Percentiles rank a stretch among this genome's conserved stretches.
These are phyloP conservation scores for Cerastoderma edule DNA, from an alignment of 2,888 invertebrate species.

Conservation along the genomic window DNA sequence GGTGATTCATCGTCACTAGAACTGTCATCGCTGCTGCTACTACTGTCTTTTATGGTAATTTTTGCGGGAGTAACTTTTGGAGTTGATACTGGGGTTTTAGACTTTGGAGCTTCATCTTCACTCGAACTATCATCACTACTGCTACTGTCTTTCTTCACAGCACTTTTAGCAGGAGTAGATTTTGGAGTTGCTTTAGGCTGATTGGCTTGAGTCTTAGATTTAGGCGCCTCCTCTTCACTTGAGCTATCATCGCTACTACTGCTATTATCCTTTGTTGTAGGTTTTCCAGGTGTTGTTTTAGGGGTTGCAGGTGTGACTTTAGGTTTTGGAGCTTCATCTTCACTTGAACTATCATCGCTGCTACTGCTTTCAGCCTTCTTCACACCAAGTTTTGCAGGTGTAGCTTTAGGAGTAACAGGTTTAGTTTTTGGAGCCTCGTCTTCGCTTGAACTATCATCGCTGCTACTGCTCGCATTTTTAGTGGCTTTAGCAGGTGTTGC, in stretches of 20 bases:
- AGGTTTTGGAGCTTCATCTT: conserved; percentile 43
- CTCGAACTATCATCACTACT: conserved; percentile 33
- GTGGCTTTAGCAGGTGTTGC: conserved; percentile 30
- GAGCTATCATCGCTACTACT: conserved; percentile 41
- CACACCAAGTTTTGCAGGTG: conserved; percentile 17
- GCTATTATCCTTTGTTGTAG: conserved; percentile 32
- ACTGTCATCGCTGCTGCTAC: conserved; percentile 35
- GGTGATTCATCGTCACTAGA: conserved; percentile 39
- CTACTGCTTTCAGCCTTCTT: conserved; percentile 49
- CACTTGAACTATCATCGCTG: conserved; percentile 56
- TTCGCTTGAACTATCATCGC: conserved; percentile 50
- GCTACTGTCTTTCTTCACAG: conserved; percentile 30
- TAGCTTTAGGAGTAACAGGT: conserved; percentile 27
- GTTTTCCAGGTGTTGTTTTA: conserved; percentile 13
- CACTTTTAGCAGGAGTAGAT: conserved; percentile 23
- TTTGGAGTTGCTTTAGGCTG: conserved; percentile 53
- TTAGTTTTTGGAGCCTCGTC: conserved; percentile 44
- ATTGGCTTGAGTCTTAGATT: conserved; percentile 33
- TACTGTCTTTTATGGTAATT: conserved; percentile 45
- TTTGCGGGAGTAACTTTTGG: conserved; percentile 33
- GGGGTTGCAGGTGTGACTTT: conserved; percentile 2
- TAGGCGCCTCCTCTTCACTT: conserved; percentile 41
- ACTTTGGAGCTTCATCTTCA: conserved; percentile 52
- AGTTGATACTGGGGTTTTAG: conserved; percentile 27
- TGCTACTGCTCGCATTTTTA: conserved; percentile 42